Conservation (phyloP, 2,113 vertebrate genomes). For the Podarcis muralis region DNA sequence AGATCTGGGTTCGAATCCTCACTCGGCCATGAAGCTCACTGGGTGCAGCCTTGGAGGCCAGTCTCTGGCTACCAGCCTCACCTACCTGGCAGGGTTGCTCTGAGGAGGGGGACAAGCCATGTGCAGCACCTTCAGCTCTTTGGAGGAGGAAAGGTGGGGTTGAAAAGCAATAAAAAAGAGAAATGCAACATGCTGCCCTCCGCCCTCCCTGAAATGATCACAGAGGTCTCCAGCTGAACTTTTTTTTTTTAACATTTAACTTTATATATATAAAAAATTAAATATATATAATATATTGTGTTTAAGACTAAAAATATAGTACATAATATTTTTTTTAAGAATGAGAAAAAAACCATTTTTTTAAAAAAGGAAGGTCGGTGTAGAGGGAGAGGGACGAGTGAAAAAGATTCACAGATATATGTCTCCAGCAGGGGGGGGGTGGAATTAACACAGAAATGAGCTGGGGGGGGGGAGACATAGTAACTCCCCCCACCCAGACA, state of each 20-base stretch:
- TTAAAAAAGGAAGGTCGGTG: constrained; percentile 41
- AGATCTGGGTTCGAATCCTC: too few species aligned
- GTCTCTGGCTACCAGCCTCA: too few species aligned
- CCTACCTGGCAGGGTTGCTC: too few species aligned
- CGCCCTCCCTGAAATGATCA: not conserved
- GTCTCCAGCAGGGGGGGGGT: constrained; percentile 45
- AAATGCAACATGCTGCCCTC: rapidly evolving
- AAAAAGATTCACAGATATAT: constrained; percentile 65
- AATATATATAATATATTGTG: constrained; percentile 83
- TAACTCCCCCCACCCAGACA: too few species aligned
- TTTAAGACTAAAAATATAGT: constrained; percentile 83
- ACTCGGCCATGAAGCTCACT: too few species aligned
- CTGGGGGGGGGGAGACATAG: not conserved
- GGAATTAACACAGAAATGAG: not conserved
- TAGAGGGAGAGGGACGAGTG: constrained; percentile 29
- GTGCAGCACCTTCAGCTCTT: too few species aligned
- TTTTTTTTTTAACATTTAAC: constrained; percentile 75
- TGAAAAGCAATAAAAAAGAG: too few species aligned
- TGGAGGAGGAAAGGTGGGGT: too few species aligned
- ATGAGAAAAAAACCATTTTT: constrained; percentile 54
- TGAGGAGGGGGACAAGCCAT: too few species aligned
- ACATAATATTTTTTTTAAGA: constrained; percentile 75
- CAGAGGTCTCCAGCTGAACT: not conserved
- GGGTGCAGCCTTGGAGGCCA: too few species aligned
- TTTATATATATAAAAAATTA: constrained; percentile 83